Conservation (phyloP, 2,888 invertebrate species). For the Pseudococcus viburni region DNA sequence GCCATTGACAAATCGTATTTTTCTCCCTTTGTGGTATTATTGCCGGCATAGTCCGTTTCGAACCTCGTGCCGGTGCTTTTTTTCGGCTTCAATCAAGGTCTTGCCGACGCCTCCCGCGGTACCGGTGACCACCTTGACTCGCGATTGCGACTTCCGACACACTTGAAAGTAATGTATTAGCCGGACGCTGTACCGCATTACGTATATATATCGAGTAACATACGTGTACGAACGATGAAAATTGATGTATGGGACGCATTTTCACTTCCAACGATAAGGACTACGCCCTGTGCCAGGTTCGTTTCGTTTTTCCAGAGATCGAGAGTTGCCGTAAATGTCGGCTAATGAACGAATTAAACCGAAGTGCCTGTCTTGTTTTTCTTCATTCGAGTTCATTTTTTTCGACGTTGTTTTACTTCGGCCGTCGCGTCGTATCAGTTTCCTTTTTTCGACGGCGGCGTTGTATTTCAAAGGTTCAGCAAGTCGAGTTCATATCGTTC, state of each 20-base stretch:
- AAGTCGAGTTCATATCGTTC: too few relatives aligned
- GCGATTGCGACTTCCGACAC: neutral
- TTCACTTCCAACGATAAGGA: neutral
- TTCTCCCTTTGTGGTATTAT: slow-evolving; percentile 47
- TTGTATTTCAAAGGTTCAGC: too few relatives aligned
- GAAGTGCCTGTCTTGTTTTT: too few relatives aligned
- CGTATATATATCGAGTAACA: neutral
- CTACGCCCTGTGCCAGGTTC: neutral
- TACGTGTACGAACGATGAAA: neutral
- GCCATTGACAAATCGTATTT: slow-evolving; percentile 63
- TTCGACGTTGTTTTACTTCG: too few relatives aligned
- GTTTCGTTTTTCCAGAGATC: too few relatives aligned
- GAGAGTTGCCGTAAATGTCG: too few relatives aligned
- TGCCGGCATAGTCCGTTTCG: neutral
- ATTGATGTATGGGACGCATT: neutral
- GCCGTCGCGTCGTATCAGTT: too few relatives aligned
- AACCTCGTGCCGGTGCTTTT: neutral
- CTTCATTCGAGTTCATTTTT: too few relatives aligned
- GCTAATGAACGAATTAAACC: too few relatives aligned
- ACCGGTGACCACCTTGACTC: neutral
- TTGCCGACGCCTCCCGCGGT: neutral
- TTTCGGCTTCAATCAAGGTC: slow-evolving; percentile 16
- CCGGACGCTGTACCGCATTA: neutral
- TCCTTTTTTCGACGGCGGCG: too few relatives aligned
- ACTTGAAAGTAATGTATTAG: neutral